Percentiles rank a stretch among this genome's conserved stretches.
phyloP scores from a whole-genome alignment of 2,113 vertebrate species.

The Nerophis lumbriciformis region DNA sequence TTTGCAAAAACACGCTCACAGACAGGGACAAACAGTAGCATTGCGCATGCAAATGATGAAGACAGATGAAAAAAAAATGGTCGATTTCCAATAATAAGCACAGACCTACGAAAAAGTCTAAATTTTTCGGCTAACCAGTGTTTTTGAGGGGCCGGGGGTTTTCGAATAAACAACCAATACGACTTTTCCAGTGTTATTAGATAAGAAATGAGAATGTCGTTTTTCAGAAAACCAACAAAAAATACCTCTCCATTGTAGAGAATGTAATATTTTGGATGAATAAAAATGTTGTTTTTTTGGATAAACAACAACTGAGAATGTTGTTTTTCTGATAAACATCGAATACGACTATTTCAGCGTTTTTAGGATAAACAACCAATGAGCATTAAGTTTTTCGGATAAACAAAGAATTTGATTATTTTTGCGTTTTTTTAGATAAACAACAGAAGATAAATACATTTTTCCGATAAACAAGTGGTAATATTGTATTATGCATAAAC shows the following conservation, averaged over 20 bases:
- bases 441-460: background rate
- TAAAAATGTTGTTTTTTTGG: no score
- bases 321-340: no score
- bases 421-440: background rate
- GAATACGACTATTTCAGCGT: conserved; percentile 25
- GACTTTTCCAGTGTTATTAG: no score
- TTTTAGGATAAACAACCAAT: background rate
- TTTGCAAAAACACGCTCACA: conserved; percentile 21
- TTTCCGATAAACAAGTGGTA: no score
- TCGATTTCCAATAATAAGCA: background rate
- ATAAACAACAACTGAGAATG: no score
- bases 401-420: background rate
- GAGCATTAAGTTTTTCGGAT: background rate
- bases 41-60: conserved; percentile 17
- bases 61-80: conserved; percentile 16
- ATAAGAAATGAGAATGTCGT: no score
- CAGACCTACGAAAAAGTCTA: conserved; percentile 2
- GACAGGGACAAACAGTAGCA: conserved; percentile 6
- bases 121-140: background rate
- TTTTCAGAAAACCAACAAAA: no score
- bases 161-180: no score
- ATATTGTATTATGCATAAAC: no score
- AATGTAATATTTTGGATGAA: no score
- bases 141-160: background rate
- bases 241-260: no score